Percentiles rank a stretch among this genome's conserved stretches.
These are phyloP conservation scores for Odontothrips loti DNA, from an alignment of 2,888 invertebrate genomes.

Conservation along the genomic window DNA sequence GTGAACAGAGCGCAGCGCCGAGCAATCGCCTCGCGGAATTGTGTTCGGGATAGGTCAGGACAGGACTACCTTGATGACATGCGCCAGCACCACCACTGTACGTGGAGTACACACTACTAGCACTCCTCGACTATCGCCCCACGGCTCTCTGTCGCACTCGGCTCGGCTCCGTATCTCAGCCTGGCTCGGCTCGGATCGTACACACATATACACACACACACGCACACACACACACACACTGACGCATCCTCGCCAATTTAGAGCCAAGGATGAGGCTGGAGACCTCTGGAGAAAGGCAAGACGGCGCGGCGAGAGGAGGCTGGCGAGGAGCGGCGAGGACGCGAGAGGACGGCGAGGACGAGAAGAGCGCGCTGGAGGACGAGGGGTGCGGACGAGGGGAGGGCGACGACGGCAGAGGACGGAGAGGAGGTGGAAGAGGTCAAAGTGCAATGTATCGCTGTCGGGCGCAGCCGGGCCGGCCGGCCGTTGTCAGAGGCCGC, in stretches of 20 bases:
- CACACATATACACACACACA: background rate
- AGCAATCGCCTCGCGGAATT: background rate
- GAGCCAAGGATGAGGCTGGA: background rate
- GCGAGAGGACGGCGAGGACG: too few species aligned
- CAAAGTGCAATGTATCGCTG: background rate
- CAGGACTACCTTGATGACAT: background rate
- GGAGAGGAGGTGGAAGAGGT: background rate
- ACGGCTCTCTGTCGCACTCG: too few species aligned
- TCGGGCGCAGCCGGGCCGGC: too few species aligned
- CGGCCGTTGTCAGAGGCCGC: background rate
- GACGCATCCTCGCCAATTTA: conserved; percentile 2
- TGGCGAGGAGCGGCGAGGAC: too few species aligned
- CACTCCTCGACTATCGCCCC: too few species aligned
- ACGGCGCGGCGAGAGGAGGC: background rate
- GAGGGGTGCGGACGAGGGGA: too few species aligned
- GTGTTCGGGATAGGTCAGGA: conserved; percentile 10
- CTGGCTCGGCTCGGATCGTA: background rate
- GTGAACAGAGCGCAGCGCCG: background rate
- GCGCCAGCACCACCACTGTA: background rate
- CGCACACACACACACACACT: background rate
- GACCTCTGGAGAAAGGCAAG: background rate
- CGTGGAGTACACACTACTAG: background rate
- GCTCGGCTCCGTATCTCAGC: too few species aligned
- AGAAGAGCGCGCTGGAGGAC: too few species aligned
- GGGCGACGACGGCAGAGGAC: too few species aligned